Percentiles rank a stretch among this genome's conserved stretches.
Evolutionary conservation across 1,140 invertebrate genomes (phyloP).

Genomic region (Samia ricini): DNA sequence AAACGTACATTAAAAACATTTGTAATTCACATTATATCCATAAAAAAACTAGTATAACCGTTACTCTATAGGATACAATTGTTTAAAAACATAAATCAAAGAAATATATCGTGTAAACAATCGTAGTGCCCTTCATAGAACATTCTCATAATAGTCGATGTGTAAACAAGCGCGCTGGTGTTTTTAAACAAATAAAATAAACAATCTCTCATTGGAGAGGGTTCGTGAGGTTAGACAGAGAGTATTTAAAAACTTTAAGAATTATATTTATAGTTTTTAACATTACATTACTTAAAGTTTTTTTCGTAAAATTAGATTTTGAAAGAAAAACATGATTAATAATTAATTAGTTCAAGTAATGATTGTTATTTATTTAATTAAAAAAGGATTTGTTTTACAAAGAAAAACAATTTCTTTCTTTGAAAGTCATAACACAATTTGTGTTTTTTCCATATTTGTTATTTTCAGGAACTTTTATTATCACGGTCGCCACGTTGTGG

Average conservation of each 20-base stretch:
- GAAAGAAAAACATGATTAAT: no score
- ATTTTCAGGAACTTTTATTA: no score
- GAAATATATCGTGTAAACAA: not conserved
- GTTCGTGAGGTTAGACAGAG: not conserved
- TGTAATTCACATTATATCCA: not conserved
- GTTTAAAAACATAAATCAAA: not conserved
- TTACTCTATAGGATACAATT: not conserved
- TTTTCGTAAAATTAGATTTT: no score
- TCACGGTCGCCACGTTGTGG: no score
- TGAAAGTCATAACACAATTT: no score
- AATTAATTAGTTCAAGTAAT: no score
- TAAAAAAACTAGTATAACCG: not conserved
- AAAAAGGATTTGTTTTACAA: no score
- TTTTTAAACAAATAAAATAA: conserved; percentile 2
- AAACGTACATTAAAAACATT: conserved; percentile 33
- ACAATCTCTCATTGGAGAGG: not conserved
- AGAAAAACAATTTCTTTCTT: no score
- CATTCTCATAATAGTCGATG: not conserved
- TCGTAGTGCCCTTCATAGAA: not conserved
- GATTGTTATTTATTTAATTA: no score
- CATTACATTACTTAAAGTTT: not conserved
- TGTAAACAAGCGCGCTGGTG: not conserved
- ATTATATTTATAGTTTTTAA: not conserved
- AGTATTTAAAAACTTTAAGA: not conserved
- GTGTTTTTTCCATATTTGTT: no score